Evolutionary conservation across 1,140 invertebrate genomes (phyloP).

Genomic region (Saccostrea glomerata): DNA sequence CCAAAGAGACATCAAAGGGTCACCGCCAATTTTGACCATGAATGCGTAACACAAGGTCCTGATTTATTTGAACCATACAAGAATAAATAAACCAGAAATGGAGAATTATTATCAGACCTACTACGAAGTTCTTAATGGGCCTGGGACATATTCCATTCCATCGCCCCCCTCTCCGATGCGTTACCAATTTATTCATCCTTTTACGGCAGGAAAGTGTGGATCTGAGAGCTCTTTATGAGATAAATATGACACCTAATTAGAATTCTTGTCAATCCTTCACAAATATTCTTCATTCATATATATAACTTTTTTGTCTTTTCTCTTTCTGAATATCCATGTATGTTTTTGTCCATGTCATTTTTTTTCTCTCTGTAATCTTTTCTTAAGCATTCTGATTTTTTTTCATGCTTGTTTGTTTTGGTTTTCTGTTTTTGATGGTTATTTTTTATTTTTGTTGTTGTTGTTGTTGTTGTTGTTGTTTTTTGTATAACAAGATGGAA

Average conservation of each 20-base stretch:
- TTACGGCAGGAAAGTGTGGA: background rate
- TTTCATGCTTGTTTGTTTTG: background rate
- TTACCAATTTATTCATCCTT: background rate
- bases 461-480: background rate
- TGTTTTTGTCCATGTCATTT: too few species aligned
- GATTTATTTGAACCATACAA: background rate
- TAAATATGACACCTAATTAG: background rate
- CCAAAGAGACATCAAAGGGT: background rate
- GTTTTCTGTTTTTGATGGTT: background rate
- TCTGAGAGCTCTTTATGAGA: background rate
- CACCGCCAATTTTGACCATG: background rate
- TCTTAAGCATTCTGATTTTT: too few species aligned
- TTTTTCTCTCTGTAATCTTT: too few species aligned
- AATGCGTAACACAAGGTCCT: background rate
- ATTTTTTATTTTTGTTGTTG: background rate
- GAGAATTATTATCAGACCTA: background rate
- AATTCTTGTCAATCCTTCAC: background rate
- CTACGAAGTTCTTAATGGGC: background rate
- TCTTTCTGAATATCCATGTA: background rate
- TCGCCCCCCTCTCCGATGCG: background rate
- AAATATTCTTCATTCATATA: slow-evolving; percentile 4
- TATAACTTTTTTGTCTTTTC: background rate
- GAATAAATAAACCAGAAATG: background rate
- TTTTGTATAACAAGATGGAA: too few species aligned
- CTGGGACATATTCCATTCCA: background rate